Conservation (phyloP, 2,888 invertebrate genomes). For the Rhagophthalmus giganteus region DNA sequence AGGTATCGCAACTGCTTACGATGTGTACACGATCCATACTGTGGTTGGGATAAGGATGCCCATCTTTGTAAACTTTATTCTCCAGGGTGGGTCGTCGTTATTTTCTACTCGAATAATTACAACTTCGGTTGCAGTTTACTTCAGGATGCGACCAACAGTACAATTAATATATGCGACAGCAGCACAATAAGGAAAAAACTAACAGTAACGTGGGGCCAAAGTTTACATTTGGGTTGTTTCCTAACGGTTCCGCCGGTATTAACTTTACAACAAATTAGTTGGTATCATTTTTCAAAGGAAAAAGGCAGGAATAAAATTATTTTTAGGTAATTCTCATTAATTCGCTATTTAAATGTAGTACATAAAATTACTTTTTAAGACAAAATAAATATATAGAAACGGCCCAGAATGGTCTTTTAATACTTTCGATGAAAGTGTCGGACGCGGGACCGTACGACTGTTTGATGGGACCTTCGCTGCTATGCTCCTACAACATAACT, state of each 20-base stretch:
- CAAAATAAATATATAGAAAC: constrained; percentile 93
- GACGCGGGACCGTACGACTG: constrained; percentile 91
- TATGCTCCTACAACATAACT: constrained; percentile 90
- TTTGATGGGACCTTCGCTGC: constrained; percentile 81
- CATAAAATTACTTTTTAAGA: constrained; percentile 56
- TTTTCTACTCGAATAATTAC: too few species aligned
- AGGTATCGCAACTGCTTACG: constrained; percentile 90
- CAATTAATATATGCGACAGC: constrained; percentile 86
- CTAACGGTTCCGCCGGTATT: constrained; percentile 86
- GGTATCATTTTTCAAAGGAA: constrained; percentile 88
- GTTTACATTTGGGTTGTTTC: constrained; percentile 88
- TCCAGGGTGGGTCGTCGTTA: constrained; percentile 80
- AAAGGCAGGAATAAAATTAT: constrained; percentile 80
- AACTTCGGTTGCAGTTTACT: too few species aligned
- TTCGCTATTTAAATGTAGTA: constrained; percentile 23
- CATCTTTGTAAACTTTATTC: constrained; percentile 85
- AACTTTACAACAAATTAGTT: constrained; percentile 78
- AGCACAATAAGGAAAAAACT: constrained; percentile 86
- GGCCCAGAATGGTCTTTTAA: constrained; percentile 86
- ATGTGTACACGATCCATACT: constrained; percentile 94
- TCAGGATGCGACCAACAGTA: constrained; percentile 89
- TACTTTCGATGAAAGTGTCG: constrained; percentile 83
- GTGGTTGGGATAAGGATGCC: constrained; percentile 92
- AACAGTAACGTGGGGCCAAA: constrained; percentile 91
- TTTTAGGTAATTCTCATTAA: constrained; percentile 72